Percentiles rank a stretch among this genome's conserved stretches.
These are phyloP conservation scores for Caenorhabditis inopinata DNA, from an alignment of 1,140 invertebrate genomes.

Conservation along the genomic window DNA sequence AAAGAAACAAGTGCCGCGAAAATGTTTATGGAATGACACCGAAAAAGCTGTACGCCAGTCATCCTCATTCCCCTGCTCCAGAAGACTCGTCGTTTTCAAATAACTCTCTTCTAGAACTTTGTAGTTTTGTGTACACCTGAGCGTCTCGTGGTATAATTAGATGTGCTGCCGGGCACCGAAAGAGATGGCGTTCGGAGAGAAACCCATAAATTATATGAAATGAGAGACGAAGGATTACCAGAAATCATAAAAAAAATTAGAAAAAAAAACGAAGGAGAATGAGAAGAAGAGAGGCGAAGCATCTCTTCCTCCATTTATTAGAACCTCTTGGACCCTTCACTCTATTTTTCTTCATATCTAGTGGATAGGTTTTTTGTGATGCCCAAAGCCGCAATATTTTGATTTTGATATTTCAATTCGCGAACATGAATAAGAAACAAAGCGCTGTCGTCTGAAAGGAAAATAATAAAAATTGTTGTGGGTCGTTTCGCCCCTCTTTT, in stretches of 20 bases:
- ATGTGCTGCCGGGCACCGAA: slow-evolving; percentile 8
- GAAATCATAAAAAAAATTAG: slow-evolving; percentile 27
- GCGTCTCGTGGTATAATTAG: not conserved
- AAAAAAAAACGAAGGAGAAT: too few relatives aligned
- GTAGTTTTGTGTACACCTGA: not conserved
- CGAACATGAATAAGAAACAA: not conserved
- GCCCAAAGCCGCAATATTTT: not conserved
- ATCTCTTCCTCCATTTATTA: slow-evolving; percentile 23
- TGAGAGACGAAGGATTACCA: not conserved
- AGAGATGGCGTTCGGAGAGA: slow-evolving; percentile 7
- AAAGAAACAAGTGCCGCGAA: not conserved
- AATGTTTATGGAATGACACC: slow-evolving; percentile 28
- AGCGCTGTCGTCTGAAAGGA: not conserved
- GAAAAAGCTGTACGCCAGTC: too few relatives aligned
- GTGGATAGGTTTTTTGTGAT: not conserved
- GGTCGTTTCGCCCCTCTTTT: not conserved
- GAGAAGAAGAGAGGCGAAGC: not conserved
- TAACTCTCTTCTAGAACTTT: not conserved
- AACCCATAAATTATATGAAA: slow-evolving; percentile 31
- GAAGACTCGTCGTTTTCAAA: not conserved
- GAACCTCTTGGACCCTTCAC: slow-evolving; percentile 12
- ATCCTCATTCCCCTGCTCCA: too few relatives aligned
- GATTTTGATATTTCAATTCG: slow-evolving; percentile 28
- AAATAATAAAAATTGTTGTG: slow-evolving; percentile 30
- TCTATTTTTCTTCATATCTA: not conserved